phyloP scores from a whole-genome alignment of 2,113 vertebrate species.

The Etia nguti region DNA sequence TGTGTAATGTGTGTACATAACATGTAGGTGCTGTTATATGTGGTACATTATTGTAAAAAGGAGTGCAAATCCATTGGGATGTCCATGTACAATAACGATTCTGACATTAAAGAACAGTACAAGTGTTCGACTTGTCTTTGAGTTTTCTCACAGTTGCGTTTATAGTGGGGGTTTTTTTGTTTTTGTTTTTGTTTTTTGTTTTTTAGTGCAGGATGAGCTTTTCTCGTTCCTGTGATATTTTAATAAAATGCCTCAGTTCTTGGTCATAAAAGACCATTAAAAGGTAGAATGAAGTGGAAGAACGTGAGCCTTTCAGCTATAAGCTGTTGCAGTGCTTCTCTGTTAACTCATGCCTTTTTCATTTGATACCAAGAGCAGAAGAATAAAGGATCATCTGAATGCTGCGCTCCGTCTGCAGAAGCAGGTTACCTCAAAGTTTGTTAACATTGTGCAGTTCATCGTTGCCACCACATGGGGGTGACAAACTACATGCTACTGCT shows the following conservation, averaged over 20 bases:
- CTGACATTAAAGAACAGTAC: constrained; percentile 67
- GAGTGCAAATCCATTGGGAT: constrained; percentile 59
- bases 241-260: not conserved
- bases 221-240: not conserved
- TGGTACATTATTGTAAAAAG: constrained; percentile 78
- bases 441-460: not conserved
- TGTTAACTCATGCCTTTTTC: not conserved
- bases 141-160: not conserved
- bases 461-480: constrained; percentile 25
- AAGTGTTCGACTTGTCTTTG: constrained; percentile 23
- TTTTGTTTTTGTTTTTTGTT: too few relatives aligned
- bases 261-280: not conserved
- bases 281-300: not conserved
- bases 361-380: not conserved
- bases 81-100: constrained; percentile 68
- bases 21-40: constrained; percentile 75
- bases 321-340: not conserved
- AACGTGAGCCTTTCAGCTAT: not conserved
- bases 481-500: not conserved
- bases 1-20: constrained; percentile 78
- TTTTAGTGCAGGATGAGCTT: not conserved
- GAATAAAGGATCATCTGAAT: not conserved
- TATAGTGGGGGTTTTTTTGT: too few relatives aligned
- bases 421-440: not conserved
- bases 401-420: not conserved